phyloP scores from a whole-genome alignment of 2,888 invertebrate species.

The Apantesis nais region DNA sequence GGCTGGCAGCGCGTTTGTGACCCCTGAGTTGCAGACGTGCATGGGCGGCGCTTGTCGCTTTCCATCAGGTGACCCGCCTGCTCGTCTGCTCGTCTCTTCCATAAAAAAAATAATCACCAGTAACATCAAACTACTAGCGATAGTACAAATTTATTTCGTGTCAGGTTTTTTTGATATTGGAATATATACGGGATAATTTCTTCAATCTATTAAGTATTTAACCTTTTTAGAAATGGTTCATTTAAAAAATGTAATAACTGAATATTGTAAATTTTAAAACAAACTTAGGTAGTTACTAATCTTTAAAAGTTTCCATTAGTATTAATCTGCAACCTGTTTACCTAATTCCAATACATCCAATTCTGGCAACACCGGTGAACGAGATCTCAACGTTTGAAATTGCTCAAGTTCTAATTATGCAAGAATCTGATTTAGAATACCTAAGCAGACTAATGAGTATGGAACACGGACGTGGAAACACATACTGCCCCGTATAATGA shows the following conservation, averaged over 20 bases:
- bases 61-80: too few species aligned
- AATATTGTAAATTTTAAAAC: not conserved
- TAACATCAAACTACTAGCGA: not conserved
- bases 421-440: too few species aligned
- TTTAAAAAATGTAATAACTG: too few species aligned
- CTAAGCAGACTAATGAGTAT: too few species aligned
- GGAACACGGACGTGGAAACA: too few species aligned
- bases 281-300: not conserved
- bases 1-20: too few species aligned
- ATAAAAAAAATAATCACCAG: too few species aligned
- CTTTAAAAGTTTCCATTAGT: not conserved
- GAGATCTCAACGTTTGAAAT: not conserved
- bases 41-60: too few species aligned
- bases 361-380: not conserved
- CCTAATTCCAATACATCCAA: not conserved
- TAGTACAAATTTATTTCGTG: not conserved
- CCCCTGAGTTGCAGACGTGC: too few species aligned
- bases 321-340: not conserved
- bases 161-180: not conserved
- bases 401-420: not conserved
- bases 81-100: too few species aligned
- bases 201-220: not conserved
- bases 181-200: not conserved
- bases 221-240: not conserved
- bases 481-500: too few species aligned